Evolutionary conservation across 2,888 invertebrate species (phyloP), one percentile per base, ranked within the genome.

Genomic region (Ochropacha duplaris): DNA sequence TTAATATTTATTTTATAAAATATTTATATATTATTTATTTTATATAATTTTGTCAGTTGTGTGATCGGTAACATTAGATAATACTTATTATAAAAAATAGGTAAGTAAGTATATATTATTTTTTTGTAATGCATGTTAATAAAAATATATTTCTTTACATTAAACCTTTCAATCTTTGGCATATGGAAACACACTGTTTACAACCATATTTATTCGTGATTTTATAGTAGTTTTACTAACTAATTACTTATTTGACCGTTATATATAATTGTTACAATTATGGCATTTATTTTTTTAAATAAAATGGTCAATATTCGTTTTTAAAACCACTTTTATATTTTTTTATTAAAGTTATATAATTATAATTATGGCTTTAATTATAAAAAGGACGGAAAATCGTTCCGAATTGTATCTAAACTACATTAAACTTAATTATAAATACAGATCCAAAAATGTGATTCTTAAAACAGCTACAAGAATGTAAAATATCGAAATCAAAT

Each of bases 91-190:
- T 61, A 63, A 61, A 31, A 62, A 70, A 72, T 69, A 72, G n/a
- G n/a, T n/a, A n/a, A n/a, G n/a, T n/a, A n/a, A n/a, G n/a, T n/a
- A 71, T 72, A 65, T 72, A 74, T 74, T 61, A 2, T 31, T 72
- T 71, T 79, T 79, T 79, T 79, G 81, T 79, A 86, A 88, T 88
- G 88, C 87, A 86, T 82, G 78, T 69, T 56, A 69, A 68, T 69
- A 76, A 78, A 73, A 73, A 68, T 68, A 66, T 68, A 68, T 74
- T 86, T 24, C 5, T 24, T 84, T 88, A 86, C 88, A 87, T 86
- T 80, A 80, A 84, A 84, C 77, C 78, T 81, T 72, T 72, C 72
- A 70, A 69, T 91, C 91, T 91, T 91, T 90, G 90, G 90, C 84
- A 85, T 84, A 81, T 79, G 78, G 74, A 44, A 78, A 76, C 81